These are phyloP conservation scores for Mycetomoellerius zeteki DNA, from an alignment of 1,140 invertebrate species.

Conservation along the genomic window DNA sequence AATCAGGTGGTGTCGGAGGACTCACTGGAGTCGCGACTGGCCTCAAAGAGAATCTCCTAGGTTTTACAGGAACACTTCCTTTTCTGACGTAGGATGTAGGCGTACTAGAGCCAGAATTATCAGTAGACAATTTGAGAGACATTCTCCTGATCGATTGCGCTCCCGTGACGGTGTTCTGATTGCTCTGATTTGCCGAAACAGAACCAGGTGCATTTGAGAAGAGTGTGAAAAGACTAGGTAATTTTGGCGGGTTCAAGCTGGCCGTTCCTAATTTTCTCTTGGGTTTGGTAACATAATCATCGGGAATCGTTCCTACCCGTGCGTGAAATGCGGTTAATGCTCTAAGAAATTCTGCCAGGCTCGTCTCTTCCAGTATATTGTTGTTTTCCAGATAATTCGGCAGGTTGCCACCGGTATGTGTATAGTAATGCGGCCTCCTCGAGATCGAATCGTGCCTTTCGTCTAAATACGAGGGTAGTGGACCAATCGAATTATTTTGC, in stretches of 20 bases:
- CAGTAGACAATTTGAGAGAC: slow-evolving; percentile 79
- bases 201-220: slow-evolving; percentile 77
- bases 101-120: slow-evolving; percentile 65
- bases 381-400: slow-evolving; percentile 82
- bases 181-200: slow-evolving; percentile 74
- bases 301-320: slow-evolving; percentile 80
- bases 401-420: slow-evolving; percentile 79
- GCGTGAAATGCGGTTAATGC: slow-evolving; percentile 90
- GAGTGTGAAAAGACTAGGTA: slow-evolving; percentile 84
- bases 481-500: neutral
- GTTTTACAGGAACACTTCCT: slow-evolving; percentile 71
- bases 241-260: slow-evolving; percentile 84
- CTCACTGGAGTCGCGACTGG: slow-evolving; percentile 81
- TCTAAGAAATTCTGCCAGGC: slow-evolving; percentile 91
- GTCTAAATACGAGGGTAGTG: slow-evolving; percentile 7
- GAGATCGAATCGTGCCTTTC: slow-evolving; percentile 56
- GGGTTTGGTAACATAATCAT: slow-evolving; percentile 79
- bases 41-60: slow-evolving; percentile 85
- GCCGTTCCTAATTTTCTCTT: slow-evolving; percentile 88
- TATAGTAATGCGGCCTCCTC: slow-evolving; percentile 75
- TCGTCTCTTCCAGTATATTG: slow-evolving; percentile 91
- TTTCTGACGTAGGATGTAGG: slow-evolving; percentile 74
- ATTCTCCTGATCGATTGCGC: slow-evolving; percentile 73
- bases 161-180: slow-evolving; percentile 78
- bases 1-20: slow-evolving; percentile 73